Evolutionary conservation across 2,888 invertebrate species (phyloP).

Genomic region (Hypomecis atomaria): DNA sequence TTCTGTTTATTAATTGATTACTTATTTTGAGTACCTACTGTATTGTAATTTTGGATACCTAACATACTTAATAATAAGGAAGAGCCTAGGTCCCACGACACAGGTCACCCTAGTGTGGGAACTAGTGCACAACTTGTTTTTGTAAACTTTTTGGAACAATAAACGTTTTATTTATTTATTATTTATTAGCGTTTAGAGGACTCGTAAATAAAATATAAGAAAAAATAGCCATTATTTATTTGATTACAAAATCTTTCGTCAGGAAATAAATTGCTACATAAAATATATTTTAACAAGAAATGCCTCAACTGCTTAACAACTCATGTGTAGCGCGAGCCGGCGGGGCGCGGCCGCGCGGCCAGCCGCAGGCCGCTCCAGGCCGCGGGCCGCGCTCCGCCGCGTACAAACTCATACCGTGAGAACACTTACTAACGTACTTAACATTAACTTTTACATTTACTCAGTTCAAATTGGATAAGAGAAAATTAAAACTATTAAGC

Average conservation of each 20-base stretch:
- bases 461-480: slow-evolving; percentile 59
- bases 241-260: slow-evolving; percentile 81
- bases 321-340: slow-evolving; percentile 26
- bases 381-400: slow-evolving; percentile 19
- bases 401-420: slow-evolving; percentile 52
- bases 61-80: too few species aligned
- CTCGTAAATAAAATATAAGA: slow-evolving; percentile 49
- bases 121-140: too few species aligned
- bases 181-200: not conserved
- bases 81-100: too few species aligned
- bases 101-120: too few species aligned
- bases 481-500: slow-evolving; percentile 54
- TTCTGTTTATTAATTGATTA: too few species aligned
- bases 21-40: too few species aligned
- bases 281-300: slow-evolving; percentile 78
- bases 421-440: slow-evolving; percentile 58
- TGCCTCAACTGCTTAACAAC: slow-evolving; percentile 63
- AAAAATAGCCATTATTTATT: slow-evolving; percentile 82
- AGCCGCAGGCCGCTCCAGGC: slow-evolving; percentile 10
- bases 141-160: too few species aligned
- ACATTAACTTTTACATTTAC: slow-evolving; percentile 56
- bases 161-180: too few species aligned
- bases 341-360: slow-evolving; percentile 30
- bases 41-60: too few species aligned
- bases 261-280: slow-evolving; percentile 81